Evolutionary conservation across 1,140 invertebrate species (phyloP), one percentile per base, ranked within the genome.

Genomic region (Globodera ellingtonae): DNA sequence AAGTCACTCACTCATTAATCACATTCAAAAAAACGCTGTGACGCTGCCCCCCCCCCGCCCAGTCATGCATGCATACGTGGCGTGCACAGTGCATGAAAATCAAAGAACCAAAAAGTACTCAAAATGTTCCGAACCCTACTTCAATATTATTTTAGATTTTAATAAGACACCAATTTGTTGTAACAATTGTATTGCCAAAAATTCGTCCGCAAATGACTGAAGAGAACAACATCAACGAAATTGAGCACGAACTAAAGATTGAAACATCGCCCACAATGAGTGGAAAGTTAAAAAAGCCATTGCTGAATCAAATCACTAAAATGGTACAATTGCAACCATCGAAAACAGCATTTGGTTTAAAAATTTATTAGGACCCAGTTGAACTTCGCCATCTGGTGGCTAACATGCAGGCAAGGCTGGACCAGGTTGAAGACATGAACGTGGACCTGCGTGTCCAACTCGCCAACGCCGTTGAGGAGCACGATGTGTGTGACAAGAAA

Each of bases 371-470:
- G 75, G 75, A 67, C 21, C 47, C 24, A 6, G 15, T n/a, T 10
- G 78, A 79, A 47, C 65, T 80, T 18, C 69, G 56, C 18, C 73
- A 77, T 6, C 24, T 70, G 8, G 35, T 75, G 13, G 62, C 62
- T 4, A 48, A 81, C 48, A 46, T 80, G 6, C 67, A 81, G 35
- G 48, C 75, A 21, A 66, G 56, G 3, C 67, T 81, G 9, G 35
- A 52, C 50, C 78, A 81, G 21, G 46, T 81, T 4, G 80, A 81
- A 35, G 75, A 81, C 66, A 21, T 35, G 52, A 81, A 81, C 71
- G 66, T 81, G 2, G 80, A 81, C 52, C 72, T 81, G 46, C 77
- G 80, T 24, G 80, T 78, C 13, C 80, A 81, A 47, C 70, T 81
- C 21, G 24, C 69, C 47, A 69, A 21, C 5, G 69, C 50, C 1